These are phyloP conservation scores for Condylura cristata DNA, from an alignment of 2,113 vertebrate species.

Conservation along the genomic window DNA sequence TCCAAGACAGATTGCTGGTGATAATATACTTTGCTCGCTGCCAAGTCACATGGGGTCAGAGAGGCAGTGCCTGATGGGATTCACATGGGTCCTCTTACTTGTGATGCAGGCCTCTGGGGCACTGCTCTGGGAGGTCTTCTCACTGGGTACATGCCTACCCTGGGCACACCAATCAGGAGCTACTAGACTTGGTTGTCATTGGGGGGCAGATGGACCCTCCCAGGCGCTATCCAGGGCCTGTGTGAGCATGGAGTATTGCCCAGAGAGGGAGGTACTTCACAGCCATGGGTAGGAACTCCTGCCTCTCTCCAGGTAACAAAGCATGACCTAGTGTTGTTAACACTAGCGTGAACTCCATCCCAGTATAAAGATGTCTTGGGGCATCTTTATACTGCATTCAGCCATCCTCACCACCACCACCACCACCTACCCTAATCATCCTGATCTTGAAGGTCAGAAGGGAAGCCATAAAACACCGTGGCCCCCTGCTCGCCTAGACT, in stretches of 20 bases:
- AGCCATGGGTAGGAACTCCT: background rate
- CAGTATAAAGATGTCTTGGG: conserved; percentile 95
- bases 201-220: conserved; percentile 95
- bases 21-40: background rate
- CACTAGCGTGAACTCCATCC: conserved; percentile 94
- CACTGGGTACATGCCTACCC: conserved; percentile 96
- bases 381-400: conserved; percentile 94
- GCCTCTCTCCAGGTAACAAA: conserved; percentile 88
- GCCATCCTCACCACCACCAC: no score
- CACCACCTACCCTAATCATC: background rate
- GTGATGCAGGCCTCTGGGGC: conserved; percentile 93
- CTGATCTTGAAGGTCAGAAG: background rate
- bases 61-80: background rate
- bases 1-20: conserved; percentile 99
- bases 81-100: background rate
- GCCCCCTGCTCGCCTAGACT: background rate
- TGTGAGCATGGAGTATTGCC: conserved; percentile 87
- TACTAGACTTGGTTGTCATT: conserved; percentile 93
- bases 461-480: background rate
- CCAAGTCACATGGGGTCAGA: background rate
- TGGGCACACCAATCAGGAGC: conserved; percentile 94
- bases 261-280: background rate
- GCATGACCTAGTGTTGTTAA: conserved; percentile 97
- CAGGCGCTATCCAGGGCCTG: conserved; percentile 93
- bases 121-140: conserved; percentile 96